A percentile compares a stretch with the other conserved stretches of the same genome.
phyloP scores from a whole-genome alignment of 2,888 invertebrate species.

The Vesta saturnalis region DNA sequence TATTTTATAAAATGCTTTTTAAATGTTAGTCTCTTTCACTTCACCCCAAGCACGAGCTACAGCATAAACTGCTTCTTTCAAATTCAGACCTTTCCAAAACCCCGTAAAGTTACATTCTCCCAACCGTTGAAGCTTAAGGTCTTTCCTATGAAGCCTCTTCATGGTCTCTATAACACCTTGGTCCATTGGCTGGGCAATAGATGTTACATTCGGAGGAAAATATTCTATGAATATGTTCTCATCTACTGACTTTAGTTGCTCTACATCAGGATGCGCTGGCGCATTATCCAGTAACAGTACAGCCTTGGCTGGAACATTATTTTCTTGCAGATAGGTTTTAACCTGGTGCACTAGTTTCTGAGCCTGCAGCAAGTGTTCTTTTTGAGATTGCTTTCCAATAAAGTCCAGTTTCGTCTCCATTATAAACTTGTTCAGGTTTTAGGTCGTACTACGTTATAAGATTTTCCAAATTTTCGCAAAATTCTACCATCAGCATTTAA shows the following conservation, averaged over 20 bases:
- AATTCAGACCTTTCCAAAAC: no score
- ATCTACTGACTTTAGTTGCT: slow-evolving; percentile 33
- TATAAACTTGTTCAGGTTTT: background rate
- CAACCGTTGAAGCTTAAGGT: slow-evolving; percentile 27
- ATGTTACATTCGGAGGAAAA: slow-evolving; percentile 33
- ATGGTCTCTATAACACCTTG: slow-evolving; percentile 36
- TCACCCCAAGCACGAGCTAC: no score
- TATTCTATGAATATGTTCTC: slow-evolving; percentile 26
- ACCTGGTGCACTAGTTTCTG: background rate
- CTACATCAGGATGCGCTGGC: no score
- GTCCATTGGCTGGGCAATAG: slow-evolving; percentile 36
- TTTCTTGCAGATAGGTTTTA: background rate
- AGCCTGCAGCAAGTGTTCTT: slow-evolving; percentile 1
- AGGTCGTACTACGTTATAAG: background rate
- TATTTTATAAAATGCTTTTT: no score
- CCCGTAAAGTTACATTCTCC: slow-evolving; percentile 26
- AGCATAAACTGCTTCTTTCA: slow-evolving; percentile 22
- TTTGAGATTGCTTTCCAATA: background rate
- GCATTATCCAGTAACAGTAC: slow-evolving; percentile 27
- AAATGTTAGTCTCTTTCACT: no score
- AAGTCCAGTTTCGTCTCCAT: background rate
- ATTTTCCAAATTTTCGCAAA: slow-evolving; percentile 20
- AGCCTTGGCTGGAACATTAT: slow-evolving; percentile 25
- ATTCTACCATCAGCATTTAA: slow-evolving; percentile 25
- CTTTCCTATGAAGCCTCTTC: slow-evolving; percentile 30